Base-by-base conservation (phyloP, 2,888 invertebrate species). In the Caenorhabditis afra region DNA sequence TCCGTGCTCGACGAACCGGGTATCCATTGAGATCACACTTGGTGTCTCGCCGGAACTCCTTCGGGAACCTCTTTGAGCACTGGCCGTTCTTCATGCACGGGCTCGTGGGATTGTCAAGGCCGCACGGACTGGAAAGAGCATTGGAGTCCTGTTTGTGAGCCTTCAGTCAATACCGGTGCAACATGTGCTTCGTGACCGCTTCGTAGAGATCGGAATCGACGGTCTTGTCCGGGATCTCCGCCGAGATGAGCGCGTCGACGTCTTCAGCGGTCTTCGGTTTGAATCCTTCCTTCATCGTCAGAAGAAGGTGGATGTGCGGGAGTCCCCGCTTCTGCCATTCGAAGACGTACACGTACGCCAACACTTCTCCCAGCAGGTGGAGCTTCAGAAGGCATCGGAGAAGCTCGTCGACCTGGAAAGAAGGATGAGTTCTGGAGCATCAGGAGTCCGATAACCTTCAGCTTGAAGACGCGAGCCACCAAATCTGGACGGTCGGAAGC, bases 31-130 rank as follows among this genome's bases (percentile, higher is more conserved):
- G 78, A 1, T 86, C 84, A 8, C 87, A 81, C 8, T 67, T 44
- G n/a, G 91, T 91, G 39, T 78, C 77, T 14, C 81, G 66, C 3
- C 22, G 16, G 67, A 88, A 87, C 1, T 80, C 68, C 71, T 89
- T 88, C n/a, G 91, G 91, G 78, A 87, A 91, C 10, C 81, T 81
- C 82, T 91, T 91, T 0, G 86, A 81, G 85, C 91, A 92, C 5
- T 50, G 49, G 7, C 55, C 90, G 55, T 90, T 83, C 14, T 78
- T 75, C 91, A 91, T 91, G 85, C 91, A 91, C 1, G 90, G 89
- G 23, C 90, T 41, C 7, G 61, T 58, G n/a, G 71, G 68, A 61
- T 89, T 88, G 7, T 67, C 16, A 7, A 18, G 44, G 12, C 87
- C 89, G 59, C 87, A 89, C 14, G 85, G 83, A 0, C n/a, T n/a